A percentile compares a stretch with the other conserved stretches of the same genome.
Evolutionary conservation across 2,113 vertebrate genomes (phyloP).

Genomic region (Mirounga angustirostris): DNA sequence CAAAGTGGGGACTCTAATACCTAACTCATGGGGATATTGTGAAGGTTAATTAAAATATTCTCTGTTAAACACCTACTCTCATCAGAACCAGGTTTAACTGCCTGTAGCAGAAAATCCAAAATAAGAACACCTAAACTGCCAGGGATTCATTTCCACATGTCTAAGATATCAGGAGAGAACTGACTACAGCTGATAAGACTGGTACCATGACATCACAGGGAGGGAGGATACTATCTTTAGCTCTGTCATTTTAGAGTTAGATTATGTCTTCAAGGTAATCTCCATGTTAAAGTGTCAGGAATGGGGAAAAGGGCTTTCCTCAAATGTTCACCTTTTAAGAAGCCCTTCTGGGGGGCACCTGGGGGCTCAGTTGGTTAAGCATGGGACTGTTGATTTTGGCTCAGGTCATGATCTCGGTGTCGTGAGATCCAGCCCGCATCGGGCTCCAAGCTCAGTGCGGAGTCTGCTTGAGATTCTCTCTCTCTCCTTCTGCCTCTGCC

Average conservation of each 20-base stretch:
- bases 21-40: not conserved
- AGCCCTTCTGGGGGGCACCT: not conserved
- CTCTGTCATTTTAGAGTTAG: not conserved
- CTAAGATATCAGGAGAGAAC: not conserved
- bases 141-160: not conserved
- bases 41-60: not conserved
- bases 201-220: not conserved
- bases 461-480: not conserved
- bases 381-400: not conserved
- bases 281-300: not conserved
- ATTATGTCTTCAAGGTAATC: not conserved
- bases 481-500: not conserved
- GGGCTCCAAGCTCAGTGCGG: not conserved
- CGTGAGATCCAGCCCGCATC: not conserved
- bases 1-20: not conserved
- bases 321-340: not conserved
- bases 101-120: not conserved
- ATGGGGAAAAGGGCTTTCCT: not conserved
- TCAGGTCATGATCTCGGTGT: not conserved
- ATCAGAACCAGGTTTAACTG: not conserved
- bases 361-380: not conserved
- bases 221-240: not conserved
- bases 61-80: not conserved
- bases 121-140: not conserved
- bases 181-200: not conserved